phyloP scores from a whole-genome alignment of 2,113 vertebrate genomes.

The Suncus etruscus region DNA sequence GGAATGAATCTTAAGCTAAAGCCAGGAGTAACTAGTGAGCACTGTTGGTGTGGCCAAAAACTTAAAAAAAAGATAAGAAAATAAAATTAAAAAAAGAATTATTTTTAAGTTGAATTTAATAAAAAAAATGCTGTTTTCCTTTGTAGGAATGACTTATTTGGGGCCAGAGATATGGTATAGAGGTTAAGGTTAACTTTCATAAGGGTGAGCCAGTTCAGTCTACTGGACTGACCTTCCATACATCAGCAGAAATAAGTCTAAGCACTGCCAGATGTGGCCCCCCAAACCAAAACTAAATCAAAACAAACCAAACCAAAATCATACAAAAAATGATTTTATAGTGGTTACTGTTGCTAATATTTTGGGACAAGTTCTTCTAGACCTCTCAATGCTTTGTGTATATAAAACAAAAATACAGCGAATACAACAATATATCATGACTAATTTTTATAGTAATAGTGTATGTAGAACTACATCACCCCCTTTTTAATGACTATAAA shows the following conservation, averaged over 20 bases:
- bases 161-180: neutral
- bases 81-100: too few relatives aligned
- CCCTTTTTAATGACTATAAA: neutral
- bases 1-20: too few relatives aligned
- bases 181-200: neutral
- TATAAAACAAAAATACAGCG: neutral
- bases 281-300: too few relatives aligned
- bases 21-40: too few relatives aligned
- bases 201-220: neutral
- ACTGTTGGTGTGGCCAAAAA: too few relatives aligned
- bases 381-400: neutral
- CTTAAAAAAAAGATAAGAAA: too few relatives aligned
- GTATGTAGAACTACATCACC: neutral
- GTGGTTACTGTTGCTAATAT: neutral
- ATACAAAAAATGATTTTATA: neutral
- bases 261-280: too few relatives aligned
- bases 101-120: too few relatives aligned
- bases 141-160: constrained; percentile 19
- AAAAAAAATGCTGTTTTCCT: neutral
- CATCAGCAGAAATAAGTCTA: too few relatives aligned
- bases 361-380: neutral
- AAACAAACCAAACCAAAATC: too few relatives aligned
- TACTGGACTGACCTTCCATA: too few relatives aligned
- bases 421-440: neutral
- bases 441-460: neutral